phyloP scores from a whole-genome alignment of 2,888 invertebrate species.

The Theretra japonica region DNA sequence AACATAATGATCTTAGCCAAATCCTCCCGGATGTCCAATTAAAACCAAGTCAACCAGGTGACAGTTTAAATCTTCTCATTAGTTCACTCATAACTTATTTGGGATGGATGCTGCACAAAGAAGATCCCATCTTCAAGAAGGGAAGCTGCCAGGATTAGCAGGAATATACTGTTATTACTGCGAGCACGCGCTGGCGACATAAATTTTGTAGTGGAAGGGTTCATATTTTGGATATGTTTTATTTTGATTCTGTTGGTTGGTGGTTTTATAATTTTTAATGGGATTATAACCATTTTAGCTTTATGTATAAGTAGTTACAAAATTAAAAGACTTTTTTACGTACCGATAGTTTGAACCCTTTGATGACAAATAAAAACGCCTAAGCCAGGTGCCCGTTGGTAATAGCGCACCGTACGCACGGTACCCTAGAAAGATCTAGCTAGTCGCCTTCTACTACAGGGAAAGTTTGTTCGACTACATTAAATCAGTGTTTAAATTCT shows the following conservation, averaged over 20 bases:
- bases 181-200: conserved; percentile 4
- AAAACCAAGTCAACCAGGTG: not conserved
- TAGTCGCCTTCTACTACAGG: too few species aligned
- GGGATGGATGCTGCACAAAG: not conserved
- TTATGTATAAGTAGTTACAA: too few species aligned
- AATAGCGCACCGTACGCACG: too few species aligned
- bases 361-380: too few species aligned
- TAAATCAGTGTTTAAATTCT: too few species aligned
- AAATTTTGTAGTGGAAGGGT: not conserved
- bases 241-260: not conserved
- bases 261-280: not conserved
- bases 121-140: not conserved
- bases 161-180: conserved; percentile 11
- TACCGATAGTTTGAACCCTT: too few species aligned
- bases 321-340: too few species aligned
- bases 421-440: too few species aligned
- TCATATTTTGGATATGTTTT: conserved; percentile 9
- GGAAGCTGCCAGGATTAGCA: conserved; percentile 7
- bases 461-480: too few species aligned
- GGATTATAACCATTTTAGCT: too few species aligned
- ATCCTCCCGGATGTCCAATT: not conserved
- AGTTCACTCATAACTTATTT: not conserved
- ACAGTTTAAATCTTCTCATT: not conserved
- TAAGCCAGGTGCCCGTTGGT: too few species aligned
- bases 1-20: not conserved